Conservation (phyloP, 2,888 invertebrate species). For the Agrochola macilenta region DNA sequence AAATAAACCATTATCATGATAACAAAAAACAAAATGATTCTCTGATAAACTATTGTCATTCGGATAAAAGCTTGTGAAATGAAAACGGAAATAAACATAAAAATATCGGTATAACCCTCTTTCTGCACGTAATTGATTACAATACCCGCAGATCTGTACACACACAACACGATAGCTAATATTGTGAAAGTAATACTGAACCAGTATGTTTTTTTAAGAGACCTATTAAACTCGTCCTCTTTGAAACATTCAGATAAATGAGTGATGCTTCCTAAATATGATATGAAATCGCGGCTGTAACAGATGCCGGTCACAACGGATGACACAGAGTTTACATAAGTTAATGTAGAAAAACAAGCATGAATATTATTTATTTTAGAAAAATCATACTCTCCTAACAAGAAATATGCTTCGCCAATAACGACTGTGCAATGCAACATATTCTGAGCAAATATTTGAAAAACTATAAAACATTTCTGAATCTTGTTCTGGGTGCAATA, state of each 20-base stretch:
- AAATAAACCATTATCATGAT: slow-evolving; percentile 7
- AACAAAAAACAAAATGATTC: not conserved
- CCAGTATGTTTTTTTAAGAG: slow-evolving; percentile 5
- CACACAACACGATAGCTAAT: no score
- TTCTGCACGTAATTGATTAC: no score
- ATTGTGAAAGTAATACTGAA: not conserved
- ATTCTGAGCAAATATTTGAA: slow-evolving; percentile 1
- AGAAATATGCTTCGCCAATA: not conserved
- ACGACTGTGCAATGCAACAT: slow-evolving; percentile 4
- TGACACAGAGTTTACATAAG: not conserved
- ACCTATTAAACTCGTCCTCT: not conserved
- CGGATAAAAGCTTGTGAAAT: slow-evolving; percentile 1
- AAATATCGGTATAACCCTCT: no score
- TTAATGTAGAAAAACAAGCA: not conserved
- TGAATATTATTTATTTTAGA: not conserved
- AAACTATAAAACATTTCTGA: not conserved
- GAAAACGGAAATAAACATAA: not conserved
- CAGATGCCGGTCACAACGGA: not conserved
- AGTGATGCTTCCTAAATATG: not conserved
- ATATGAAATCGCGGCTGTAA: not conserved
- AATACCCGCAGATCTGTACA: no score
- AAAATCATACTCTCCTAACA: not conserved
- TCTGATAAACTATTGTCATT: not conserved
- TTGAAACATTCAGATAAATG: not conserved
- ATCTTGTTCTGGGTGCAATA: not conserved